Percentiles rank a stretch among this genome's conserved stretches.
These are phyloP conservation scores for Hipposideros armiger DNA, from an alignment of 2,113 vertebrate species.

Conservation along the genomic window DNA sequence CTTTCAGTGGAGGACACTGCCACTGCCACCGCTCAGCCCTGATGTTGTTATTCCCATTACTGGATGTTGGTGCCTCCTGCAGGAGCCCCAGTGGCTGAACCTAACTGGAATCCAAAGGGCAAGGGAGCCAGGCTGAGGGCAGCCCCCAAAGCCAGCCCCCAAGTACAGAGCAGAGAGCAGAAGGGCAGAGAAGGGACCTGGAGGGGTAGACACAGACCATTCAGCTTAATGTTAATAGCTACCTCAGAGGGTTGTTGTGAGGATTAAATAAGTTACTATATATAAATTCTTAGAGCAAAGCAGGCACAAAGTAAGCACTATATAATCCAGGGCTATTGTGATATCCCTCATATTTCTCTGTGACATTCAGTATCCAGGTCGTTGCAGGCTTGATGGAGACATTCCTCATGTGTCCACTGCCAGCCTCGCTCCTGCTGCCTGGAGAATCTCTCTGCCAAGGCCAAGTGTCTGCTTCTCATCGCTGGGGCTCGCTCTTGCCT, in stretches of 20 bases:
- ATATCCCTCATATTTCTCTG: not conserved
- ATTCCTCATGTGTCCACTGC: not conserved
- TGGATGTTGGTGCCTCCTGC: not conserved
- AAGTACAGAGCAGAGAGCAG: not conserved
- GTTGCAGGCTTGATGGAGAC: not conserved
- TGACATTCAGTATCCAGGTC: not conserved
- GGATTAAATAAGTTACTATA: not conserved
- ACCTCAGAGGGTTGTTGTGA: not conserved
- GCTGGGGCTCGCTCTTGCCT: not conserved
- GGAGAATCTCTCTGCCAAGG: conserved; percentile 8
- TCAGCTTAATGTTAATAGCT: not conserved
- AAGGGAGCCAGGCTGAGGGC: not conserved
- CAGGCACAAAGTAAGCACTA: not conserved
- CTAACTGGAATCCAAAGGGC: not conserved
- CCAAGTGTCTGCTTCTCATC: conserved; percentile 25
- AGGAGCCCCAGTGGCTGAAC: not conserved
- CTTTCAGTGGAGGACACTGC: not conserved
- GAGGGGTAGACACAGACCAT: not conserved
- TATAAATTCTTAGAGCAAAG: not conserved
- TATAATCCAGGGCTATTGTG: not conserved
- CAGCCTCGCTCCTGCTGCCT: not conserved
- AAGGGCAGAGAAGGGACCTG: not conserved
- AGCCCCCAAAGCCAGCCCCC: not conserved
- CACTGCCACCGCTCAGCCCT: too few species aligned
- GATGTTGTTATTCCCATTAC: not conserved